phyloP scores from a whole-genome alignment of 2,113 vertebrate genomes.

The Tichodroma muraria region DNA sequence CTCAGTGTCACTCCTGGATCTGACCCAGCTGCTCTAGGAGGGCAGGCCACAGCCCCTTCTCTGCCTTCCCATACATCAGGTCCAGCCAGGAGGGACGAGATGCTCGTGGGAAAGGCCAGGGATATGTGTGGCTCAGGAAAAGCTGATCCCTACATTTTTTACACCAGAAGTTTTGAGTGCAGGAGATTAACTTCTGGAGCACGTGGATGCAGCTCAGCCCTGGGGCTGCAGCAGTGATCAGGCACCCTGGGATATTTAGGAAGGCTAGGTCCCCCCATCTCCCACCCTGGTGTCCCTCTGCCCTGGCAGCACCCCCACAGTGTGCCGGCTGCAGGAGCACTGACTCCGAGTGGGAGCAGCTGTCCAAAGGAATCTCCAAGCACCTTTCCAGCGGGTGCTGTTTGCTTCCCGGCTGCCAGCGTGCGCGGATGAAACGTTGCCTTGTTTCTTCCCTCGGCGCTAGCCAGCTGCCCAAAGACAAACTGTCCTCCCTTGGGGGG shows the following conservation, averaged over 20 bases:
- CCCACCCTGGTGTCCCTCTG: rapidly evolving
- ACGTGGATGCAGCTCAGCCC: rapidly evolving
- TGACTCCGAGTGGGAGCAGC: rapidly evolving
- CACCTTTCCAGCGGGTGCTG: background rate
- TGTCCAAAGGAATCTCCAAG: background rate
- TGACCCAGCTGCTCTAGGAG: too few species aligned
- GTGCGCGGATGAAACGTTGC: background rate
- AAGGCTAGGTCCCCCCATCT: background rate
- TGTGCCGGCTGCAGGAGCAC: background rate
- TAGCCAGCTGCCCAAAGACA: constrained; percentile 51
- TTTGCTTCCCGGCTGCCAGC: background rate
- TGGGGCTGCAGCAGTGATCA: rapidly evolving
- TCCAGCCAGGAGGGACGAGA: background rate
- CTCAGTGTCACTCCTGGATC: background rate
- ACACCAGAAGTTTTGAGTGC: background rate
- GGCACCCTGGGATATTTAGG: background rate
- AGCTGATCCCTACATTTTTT: background rate
- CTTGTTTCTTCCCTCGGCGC: background rate
- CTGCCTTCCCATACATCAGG: background rate
- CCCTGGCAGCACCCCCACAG: rapidly evolving
- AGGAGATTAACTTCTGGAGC: background rate
- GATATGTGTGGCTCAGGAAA: rapidly evolving
- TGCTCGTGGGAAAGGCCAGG: rapidly evolving
- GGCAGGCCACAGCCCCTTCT: background rate
- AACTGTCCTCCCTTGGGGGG: constrained; percentile 35